Conservation (phyloP, 2,113 vertebrate genomes). For the Ammodytes marinus region DNA sequence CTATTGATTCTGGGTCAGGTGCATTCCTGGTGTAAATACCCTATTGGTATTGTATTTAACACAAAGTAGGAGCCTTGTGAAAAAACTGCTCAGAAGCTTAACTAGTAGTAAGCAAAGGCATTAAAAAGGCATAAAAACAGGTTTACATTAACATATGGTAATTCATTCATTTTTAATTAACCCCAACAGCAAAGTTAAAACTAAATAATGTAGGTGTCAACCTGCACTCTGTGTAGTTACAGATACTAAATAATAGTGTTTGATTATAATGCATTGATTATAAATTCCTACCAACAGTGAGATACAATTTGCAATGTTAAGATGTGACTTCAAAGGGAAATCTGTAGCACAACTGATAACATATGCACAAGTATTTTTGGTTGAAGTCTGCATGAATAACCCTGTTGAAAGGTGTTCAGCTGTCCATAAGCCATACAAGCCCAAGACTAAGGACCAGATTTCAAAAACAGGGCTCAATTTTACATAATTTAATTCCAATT, state of each 20-base stretch:
- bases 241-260: constrained; percentile 4
- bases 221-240: constrained; percentile 5
- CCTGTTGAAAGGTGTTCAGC: neutral
- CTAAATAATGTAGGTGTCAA: constrained; percentile 23
- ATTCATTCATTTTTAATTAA: constrained; percentile 50
- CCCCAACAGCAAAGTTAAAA: constrained; percentile 20
- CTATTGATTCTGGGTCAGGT: constrained; percentile 73
- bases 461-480: neutral
- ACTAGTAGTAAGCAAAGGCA: constrained; percentile 20
- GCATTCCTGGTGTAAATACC: constrained; percentile 51
- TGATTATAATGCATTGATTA: neutral
- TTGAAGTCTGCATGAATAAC: neutral
- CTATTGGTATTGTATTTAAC: constrained; percentile 57
- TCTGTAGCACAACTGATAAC: neutral
- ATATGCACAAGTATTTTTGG: neutral
- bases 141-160: constrained; percentile 47
- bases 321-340: neutral
- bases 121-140: constrained; percentile 38
- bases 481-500: neutral
- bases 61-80: constrained; percentile 49
- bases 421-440: constrained; percentile 17
- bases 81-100: constrained; percentile 23
- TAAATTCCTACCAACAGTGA: neutral
- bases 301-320: neutral
- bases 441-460: neutral